Evolutionary conservation across 2,888 invertebrate species (phyloP), one percentile per base, ranked within the genome.

Genomic region (Mythimna lalbum): DNA sequence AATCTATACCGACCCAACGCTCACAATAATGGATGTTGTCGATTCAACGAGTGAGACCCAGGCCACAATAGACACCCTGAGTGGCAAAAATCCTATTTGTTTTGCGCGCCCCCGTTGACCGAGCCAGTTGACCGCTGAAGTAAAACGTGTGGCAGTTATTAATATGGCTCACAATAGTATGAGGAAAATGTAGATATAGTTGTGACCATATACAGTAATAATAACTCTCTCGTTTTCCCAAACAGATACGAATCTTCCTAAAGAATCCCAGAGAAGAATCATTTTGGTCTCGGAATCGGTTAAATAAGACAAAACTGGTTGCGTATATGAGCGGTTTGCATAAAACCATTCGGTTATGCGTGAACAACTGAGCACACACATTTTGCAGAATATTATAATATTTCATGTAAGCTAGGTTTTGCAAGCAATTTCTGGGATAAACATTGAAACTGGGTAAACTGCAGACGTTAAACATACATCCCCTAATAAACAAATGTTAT

Each of bases 1-100:
- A 88, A 87, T 85, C 87, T 87, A 88, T 88, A 89, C 87, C 86
- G 90, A 90, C 88, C 89, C 87, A 86, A 84, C 87, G 88, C 87
- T 85, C 88, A 82, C 89, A 81, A 86, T 91, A 92, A 92, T 90
- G 88, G 83, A 85, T 82, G 85, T 73, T 82, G 85, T 75, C 79
- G 76, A 85, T 82, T 83, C 73, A 83, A 82, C 84, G 81, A 80
- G 81, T 82, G 82, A 82, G 84, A 86, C 76, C 87, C 87, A 89
- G 82, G 82, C 86, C 75, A 88, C 87, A 90, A 91, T 88, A 83
- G 82, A 85, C 84, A 82, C 86, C 86, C 87, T 39, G 74, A 80
- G 79, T 76, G 87, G 39, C 80, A 82, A 88, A 88, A 87, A 88
- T 86, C 82, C 80, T 80, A 88, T 87, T 85, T 81, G 73, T 76